phyloP scores from a whole-genome alignment of 2,797 vertebrate species.

The Kryptopterus vitreolus region DNA sequence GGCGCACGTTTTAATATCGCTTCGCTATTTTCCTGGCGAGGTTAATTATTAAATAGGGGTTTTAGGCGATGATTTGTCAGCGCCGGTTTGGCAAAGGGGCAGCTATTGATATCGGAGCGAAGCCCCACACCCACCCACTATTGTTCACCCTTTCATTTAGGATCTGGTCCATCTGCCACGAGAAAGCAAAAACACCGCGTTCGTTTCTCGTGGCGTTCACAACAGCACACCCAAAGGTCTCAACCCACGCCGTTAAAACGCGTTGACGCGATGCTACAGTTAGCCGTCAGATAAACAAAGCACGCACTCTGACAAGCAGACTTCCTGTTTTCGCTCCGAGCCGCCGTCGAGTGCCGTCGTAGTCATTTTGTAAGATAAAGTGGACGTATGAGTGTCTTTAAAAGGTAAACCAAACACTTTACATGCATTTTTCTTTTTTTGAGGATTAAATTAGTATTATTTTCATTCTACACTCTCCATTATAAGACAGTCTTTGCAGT shows the following conservation, averaged over 20 bases:
- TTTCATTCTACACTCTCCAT: neutral
- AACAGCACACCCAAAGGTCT: neutral
- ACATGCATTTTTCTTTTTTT: neutral
- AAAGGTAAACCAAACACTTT: neutral
- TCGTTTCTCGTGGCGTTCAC: neutral
- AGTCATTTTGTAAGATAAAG: neutral
- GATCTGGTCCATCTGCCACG: constrained; percentile 43
- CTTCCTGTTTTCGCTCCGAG: constrained; percentile 53
- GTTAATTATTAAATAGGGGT: constrained; percentile 30
- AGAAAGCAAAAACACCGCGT: constrained; percentile 25
- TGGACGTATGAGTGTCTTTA: neutral
- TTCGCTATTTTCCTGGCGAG: constrained; percentile 18
- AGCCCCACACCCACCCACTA: constrained; percentile 42
- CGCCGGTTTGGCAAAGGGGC: constrained; percentile 27
- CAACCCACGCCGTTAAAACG: constrained; percentile 9
- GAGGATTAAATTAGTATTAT: constrained; percentile 1
- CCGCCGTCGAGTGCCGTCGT: neutral
- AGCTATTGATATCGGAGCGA: constrained; percentile 27
- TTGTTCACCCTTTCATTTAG: constrained; percentile 42
- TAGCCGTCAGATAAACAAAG: constrained; percentile 7
- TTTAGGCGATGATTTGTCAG: neutral
- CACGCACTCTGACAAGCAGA: constrained; percentile 19
- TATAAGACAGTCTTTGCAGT: constrained; percentile 10
- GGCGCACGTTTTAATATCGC: too few relatives aligned
- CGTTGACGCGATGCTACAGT: neutral